phyloP scores from a whole-genome alignment of 2,888 invertebrate genomes.

The Sarcophaga caerulescens region DNA sequence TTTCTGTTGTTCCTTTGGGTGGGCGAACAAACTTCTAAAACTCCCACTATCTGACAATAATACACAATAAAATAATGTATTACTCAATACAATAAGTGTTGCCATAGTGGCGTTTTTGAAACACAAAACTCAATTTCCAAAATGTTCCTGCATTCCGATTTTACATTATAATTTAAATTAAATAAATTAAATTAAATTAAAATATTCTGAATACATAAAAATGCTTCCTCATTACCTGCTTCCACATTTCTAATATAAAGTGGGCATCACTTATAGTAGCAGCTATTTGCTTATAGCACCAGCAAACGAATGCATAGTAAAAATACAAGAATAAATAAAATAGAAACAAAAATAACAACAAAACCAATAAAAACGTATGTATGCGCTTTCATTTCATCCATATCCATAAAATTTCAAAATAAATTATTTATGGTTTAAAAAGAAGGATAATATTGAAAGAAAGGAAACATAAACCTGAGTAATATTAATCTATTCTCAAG shows the following conservation, averaged over 20 bases:
- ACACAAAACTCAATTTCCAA: too few species aligned
- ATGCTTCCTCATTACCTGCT: too few species aligned
- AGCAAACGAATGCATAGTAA: not conserved
- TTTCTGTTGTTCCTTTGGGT: not conserved
- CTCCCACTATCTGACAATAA: not conserved
- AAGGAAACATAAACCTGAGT: not conserved
- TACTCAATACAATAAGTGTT: not conserved
- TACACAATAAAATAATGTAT: not conserved
- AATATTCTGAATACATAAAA: too few species aligned
- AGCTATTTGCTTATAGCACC: not conserved
- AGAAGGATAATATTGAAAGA: not conserved
- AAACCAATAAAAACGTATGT: not conserved
- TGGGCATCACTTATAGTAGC: not conserved
- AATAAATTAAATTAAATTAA: too few species aligned
- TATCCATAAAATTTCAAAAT: slow-evolving; percentile 2
- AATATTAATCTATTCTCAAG: not conserved
- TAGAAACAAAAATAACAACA: not conserved
- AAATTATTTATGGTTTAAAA: slow-evolving; percentile 13
- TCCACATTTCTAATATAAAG: not conserved
- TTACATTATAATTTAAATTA: too few species aligned
- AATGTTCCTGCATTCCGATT: too few species aligned
- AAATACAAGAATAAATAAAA: not conserved
- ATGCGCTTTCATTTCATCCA: not conserved
- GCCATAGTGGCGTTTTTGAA: not conserved
- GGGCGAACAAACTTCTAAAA: not conserved